A percentile compares a stretch with the other conserved stretches of the same genome.
Conservation (phyloP, 2,113 vertebrate species). For the Anhinga rufa region DNA sequence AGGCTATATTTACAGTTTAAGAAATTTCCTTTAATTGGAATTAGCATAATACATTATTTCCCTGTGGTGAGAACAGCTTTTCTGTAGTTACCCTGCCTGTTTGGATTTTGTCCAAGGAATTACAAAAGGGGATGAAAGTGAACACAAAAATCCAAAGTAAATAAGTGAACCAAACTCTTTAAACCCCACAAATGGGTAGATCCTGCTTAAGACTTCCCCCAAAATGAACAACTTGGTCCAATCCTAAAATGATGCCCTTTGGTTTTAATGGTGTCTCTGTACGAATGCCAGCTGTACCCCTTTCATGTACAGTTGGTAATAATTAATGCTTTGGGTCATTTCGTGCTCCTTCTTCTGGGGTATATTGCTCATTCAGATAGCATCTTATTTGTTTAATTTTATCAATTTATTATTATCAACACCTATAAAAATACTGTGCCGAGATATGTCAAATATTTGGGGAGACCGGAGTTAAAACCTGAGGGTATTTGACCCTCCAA, state of each 20-base stretch:
- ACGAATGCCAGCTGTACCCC: not conserved
- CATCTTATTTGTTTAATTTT: not conserved
- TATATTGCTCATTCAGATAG: not conserved
- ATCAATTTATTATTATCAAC: not conserved
- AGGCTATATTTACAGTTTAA: constrained; percentile 60
- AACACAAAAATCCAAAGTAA: constrained; percentile 40
- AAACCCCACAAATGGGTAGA: not conserved
- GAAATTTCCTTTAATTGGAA: constrained; percentile 64
- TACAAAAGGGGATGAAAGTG: constrained; percentile 48
- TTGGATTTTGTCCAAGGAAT: constrained; percentile 49
- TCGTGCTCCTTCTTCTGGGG: not conserved
- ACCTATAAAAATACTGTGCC: not conserved
- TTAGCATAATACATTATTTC: constrained; percentile 70
- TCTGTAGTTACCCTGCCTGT: constrained; percentile 41
- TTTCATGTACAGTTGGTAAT: not conserved
- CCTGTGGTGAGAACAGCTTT: constrained; percentile 58
- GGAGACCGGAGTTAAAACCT: not conserved
- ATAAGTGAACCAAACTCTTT: constrained; percentile 20
- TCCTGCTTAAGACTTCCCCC: not conserved
- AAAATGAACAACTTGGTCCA: not conserved
- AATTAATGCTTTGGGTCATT: not conserved
- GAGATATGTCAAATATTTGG: not conserved
- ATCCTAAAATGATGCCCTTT: not conserved
- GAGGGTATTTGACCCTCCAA: not conserved
- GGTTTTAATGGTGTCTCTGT: not conserved